Evolutionary conservation across 2,888 invertebrate species (phyloP).

Genomic region (Hypena proboscidalis): DNA sequence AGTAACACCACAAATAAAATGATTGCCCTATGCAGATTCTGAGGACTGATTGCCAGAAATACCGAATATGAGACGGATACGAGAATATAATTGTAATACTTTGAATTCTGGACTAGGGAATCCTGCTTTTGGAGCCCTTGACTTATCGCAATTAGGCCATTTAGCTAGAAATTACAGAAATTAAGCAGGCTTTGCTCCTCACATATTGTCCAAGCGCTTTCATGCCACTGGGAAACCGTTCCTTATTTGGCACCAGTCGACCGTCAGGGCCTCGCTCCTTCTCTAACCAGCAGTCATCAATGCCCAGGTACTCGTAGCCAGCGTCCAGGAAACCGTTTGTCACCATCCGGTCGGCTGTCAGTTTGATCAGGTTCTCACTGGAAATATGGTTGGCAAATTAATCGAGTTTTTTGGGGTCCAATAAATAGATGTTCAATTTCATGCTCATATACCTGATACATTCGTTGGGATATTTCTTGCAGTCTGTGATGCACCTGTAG

Average conservation of each 20-base stretch:
- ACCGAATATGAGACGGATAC: too few relatives aligned
- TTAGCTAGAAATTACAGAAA: too few relatives aligned
- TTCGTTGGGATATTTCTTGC: conserved; percentile 62
- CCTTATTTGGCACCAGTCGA: conserved; percentile 86
- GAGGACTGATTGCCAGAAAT: too few relatives aligned
- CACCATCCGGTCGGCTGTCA: conserved; percentile 81
- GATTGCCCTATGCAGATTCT: too few relatives aligned
- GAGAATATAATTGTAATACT: too few relatives aligned
- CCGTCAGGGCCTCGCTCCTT: conserved; percentile 84
- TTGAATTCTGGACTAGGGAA: too few relatives aligned
- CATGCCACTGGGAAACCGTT: conserved; percentile 90
- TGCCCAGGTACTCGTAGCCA: conserved; percentile 90
- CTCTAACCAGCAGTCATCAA: conserved; percentile 92
- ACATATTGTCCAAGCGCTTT: conserved; percentile 89
- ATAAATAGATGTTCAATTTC: too few relatives aligned
- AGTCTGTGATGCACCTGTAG: conserved; percentile 83
- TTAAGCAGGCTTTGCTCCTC: conserved; percentile 87
- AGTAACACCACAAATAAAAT: too few relatives aligned
- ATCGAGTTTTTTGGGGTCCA: too few relatives aligned
- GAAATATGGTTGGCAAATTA: too few relatives aligned
- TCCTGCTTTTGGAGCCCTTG: too few relatives aligned
- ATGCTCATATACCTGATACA: conserved; percentile 32
- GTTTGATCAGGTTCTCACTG: conserved; percentile 65
- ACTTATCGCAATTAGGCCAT: too few relatives aligned
- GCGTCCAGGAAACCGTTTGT: conserved; percentile 86